Evolutionary conservation across 37 sponge, comb jelly and placozoan species (phyloP).

Genomic region (Chondrilla cf. caribensis): DNA sequence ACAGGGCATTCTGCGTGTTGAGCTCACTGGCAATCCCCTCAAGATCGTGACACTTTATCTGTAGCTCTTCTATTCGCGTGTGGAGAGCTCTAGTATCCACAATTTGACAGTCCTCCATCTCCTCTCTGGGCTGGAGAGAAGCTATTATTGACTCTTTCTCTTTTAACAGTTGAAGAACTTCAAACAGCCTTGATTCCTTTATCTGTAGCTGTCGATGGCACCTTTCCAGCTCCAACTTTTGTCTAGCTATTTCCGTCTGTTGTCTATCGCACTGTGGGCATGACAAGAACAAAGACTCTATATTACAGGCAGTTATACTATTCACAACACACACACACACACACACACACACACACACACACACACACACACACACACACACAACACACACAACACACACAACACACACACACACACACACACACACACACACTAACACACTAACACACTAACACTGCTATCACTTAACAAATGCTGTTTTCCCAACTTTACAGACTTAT

Average conservation of each 20-base stretch:
- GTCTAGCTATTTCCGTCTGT: no score
- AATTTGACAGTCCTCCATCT: not conserved
- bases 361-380: constrained; percentile 19
- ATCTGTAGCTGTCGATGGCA: not conserved
- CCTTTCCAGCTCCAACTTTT: no score
- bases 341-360: constrained; percentile 19
- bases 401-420: not conserved
- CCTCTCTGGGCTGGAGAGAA: not conserved
- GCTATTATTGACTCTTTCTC: not conserved
- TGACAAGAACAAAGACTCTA: no score
- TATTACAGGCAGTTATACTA: no score
- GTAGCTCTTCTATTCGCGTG: not conserved
- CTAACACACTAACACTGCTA: not conserved
- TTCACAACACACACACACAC: not conserved
- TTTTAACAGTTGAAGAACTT: not conserved
- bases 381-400: not conserved
- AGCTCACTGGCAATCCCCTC: not conserved
- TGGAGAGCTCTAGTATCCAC: not conserved
- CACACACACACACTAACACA: not conserved
- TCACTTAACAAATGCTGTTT: no score
- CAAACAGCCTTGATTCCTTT: not conserved
- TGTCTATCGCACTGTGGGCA: no score
- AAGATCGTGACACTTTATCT: not conserved
- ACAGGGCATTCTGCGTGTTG: not conserved
- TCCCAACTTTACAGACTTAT: no score